A percentile compares a stretch with the other conserved stretches of the same genome.
Conservation (phyloP, 2,888 invertebrate genomes). For the Penaeus monodon region DNA sequence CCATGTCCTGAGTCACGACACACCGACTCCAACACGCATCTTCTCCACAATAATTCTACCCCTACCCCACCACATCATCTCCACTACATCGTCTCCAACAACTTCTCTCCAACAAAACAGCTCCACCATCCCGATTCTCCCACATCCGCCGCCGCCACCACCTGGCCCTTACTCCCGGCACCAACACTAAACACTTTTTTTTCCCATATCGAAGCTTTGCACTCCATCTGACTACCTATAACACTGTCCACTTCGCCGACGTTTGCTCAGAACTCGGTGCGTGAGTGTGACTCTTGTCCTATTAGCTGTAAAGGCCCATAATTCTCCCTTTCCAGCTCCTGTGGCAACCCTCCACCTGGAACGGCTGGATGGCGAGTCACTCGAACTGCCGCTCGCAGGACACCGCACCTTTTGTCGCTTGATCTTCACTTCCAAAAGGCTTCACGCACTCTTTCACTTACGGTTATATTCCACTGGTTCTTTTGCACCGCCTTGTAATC, state of each 20-base stretch:
- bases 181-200: conserved; percentile 3
- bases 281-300: too few relatives aligned
- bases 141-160: conserved; percentile 30
- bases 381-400: conserved; percentile 14
- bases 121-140: not conserved
- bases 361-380: conserved; percentile 54
- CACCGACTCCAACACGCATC: conserved; percentile 11
- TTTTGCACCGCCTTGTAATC: not conserved
- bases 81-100: not conserved
- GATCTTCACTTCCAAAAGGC: conserved; percentile 1
- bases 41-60: not conserved
- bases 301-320: not conserved
- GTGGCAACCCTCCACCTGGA: conserved; percentile 53
- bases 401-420: not conserved
- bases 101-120: too few relatives aligned
- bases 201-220: not conserved
- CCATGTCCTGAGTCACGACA: conserved; percentile 33
- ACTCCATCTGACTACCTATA: not conserved
- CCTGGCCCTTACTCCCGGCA: conserved; percentile 48
- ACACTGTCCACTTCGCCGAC: not conserved
- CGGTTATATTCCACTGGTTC: not conserved
- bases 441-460: not conserved
- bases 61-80: not conserved
- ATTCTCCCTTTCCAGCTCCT: conserved; percentile 34
- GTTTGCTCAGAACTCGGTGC: not conserved